Evolutionary conservation across 2,113 vertebrate species (phyloP).

Genomic region (Mormoops blainvillei): DNA sequence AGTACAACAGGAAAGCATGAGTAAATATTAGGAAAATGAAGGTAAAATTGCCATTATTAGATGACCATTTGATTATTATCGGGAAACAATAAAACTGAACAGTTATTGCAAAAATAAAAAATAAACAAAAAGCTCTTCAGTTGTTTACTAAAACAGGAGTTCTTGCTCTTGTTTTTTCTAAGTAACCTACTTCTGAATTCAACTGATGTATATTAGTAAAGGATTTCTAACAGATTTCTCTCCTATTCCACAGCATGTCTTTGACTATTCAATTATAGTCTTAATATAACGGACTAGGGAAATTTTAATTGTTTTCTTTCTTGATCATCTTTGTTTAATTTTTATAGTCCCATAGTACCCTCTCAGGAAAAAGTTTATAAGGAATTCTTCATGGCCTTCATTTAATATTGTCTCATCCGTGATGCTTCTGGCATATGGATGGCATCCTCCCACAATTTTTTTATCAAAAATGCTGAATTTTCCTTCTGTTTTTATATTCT

Average conservation of each 20-base stretch:
- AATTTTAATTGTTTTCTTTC: not conserved
- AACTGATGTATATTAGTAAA: not conserved
- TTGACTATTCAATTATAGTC: not conserved
- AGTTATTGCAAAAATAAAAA: not conserved
- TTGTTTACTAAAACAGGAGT: not conserved
- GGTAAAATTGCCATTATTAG: not conserved
- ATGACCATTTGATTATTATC: not conserved
- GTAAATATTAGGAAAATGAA: not conserved
- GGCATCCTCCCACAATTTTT: conserved; percentile 32
- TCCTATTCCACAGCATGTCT: not conserved
- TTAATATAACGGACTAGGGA: not conserved
- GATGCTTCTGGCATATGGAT: conserved; percentile 6
- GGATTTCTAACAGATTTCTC: not conserved
- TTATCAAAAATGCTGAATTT: conserved; percentile 25
- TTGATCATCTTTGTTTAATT: not conserved
- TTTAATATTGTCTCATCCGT: not conserved
- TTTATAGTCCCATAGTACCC: not conserved
- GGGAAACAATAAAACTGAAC: not conserved
- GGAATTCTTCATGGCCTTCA: not conserved
- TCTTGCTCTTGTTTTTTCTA: not conserved
- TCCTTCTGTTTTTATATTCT: conserved; percentile 30
- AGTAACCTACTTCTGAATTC: not conserved
- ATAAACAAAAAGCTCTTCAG: too few relatives aligned
- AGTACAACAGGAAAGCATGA: not conserved
- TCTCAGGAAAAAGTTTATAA: not conserved